Percentiles rank a stretch among this genome's conserved stretches.
Evolutionary conservation across 2,797 vertebrate species (phyloP).

Genomic region (Perodicticus potto): DNA sequence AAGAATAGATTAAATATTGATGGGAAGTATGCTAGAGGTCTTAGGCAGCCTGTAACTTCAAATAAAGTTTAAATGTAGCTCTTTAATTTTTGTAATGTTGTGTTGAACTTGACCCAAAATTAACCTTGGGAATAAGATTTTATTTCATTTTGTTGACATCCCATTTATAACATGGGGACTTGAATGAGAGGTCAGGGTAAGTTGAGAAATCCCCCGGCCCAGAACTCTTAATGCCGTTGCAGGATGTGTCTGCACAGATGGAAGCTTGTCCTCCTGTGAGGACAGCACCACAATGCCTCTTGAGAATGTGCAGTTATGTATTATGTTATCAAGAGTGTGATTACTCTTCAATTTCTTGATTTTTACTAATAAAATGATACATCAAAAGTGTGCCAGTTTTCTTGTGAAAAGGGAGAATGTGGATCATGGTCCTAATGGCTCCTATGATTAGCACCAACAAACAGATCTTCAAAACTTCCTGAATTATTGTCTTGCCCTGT

Average conservation of each 20-base stretch:
- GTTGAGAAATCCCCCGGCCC: neutral
- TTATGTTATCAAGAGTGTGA: neutral
- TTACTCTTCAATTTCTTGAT: neutral
- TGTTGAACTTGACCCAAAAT: slow-evolving; percentile 11
- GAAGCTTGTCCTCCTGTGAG: neutral
- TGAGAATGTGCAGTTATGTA: rapidly evolving
- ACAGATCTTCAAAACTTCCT: neutral
- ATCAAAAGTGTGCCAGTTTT: neutral
- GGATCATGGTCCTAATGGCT: neutral
- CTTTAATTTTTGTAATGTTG: slow-evolving; percentile 30
- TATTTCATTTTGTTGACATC: slow-evolving; percentile 34
- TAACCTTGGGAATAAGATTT: slow-evolving; percentile 50
- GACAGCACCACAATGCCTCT: neutral
- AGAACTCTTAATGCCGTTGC: neutral
- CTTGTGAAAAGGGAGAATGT: neutral
- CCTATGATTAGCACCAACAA: neutral
- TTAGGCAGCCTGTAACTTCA: slow-evolving; percentile 23
- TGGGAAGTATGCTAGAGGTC: slow-evolving; percentile 44
- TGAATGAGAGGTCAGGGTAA: neutral
- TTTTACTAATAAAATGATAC: neutral
- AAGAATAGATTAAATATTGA: slow-evolving; percentile 55
- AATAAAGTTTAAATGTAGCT: slow-evolving; percentile 47
- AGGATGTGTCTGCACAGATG: rapidly evolving
- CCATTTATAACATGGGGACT: neutral
- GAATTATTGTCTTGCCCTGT: neutral